Base-by-base conservation (phyloP, 1,140 invertebrate genomes). In the Andricus grossulariae region DNA sequence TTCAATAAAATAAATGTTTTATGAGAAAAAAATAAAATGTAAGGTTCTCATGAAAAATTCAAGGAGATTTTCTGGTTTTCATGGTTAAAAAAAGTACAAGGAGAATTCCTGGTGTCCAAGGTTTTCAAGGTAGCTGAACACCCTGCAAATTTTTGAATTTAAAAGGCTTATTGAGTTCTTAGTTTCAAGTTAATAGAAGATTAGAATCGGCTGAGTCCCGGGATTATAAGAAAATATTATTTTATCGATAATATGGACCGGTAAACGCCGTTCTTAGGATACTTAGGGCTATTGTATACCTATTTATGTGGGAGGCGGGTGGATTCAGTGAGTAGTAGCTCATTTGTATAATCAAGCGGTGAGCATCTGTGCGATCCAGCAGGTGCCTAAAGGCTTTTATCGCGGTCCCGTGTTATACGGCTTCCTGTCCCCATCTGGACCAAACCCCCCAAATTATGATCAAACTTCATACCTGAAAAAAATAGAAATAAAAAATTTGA, bases 261-360 rank as follows among this genome's bases (percentile, higher is more conserved):
- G 18, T 18, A 39, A 66, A 39, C 39, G 25, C n/a, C 60, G 15
- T 45, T 66, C 25, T 45, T 39, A 39, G 16, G 60, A 66, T 66
- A 66, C 15, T 66, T 57, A 57, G 55, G 60, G 60, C 15, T 66
- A 57, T 32, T 32, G 60, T n/a, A 16, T 66, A 66, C 60, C 60
- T 66, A 66, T 66, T 66, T 45, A 32, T 60, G 60, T 66, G 72
- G 18, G 52, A 73, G 73, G 77, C 60, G 72, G 72, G 60, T 78
- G 57, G 72, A 54, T 45, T 51, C 16, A 52, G 72, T 54, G 50
- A 54, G 49, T 19, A 54, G 49, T 19, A 83, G 71, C 74, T 82
- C 78, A 85, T 85, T 85, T 85, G 83, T 85, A 83, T 85, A 83
- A 85, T 85, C 82, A 78, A 79, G 74, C 83, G 79, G 78, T 60